A percentile compares a stretch with the other conserved stretches of the same genome.
phyloP scores from a whole-genome alignment of 2,797 vertebrate genomes.

The Halcyon leucocephala region DNA sequence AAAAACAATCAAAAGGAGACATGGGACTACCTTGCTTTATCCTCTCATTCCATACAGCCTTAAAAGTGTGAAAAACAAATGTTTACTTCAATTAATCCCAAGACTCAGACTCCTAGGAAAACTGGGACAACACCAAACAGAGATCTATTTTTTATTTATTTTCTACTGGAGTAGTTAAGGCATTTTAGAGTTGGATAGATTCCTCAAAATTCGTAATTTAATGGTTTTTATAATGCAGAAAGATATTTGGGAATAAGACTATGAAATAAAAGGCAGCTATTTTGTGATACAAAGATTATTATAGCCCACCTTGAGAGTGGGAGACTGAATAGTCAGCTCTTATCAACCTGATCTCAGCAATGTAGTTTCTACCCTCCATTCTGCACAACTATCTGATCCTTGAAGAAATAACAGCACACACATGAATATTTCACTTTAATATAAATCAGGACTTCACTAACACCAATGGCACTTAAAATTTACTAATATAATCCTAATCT shows the following conservation, averaged over 20 bases:
- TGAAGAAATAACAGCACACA: not conserved
- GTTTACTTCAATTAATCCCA: not conserved
- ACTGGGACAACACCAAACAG: not conserved
- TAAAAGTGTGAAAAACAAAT: not conserved
- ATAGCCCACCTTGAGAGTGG: accelerated
- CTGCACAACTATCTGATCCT: not conserved
- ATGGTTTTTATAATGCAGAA: not conserved
- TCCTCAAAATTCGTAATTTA: not conserved
- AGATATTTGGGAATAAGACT: not conserved
- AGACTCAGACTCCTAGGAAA: not conserved
- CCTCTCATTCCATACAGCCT: not conserved
- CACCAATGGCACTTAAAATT: not conserved
- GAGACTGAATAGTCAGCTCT: not conserved
- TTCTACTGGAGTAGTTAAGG: not conserved
- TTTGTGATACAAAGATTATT: not conserved
- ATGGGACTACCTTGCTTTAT: not conserved
- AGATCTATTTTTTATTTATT: not conserved
- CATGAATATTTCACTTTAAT: not conserved
- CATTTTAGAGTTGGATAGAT: not conserved
- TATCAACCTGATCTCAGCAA: not conserved
- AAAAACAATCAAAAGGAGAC: not conserved
- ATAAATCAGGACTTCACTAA: not conserved
- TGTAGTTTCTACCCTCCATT: not conserved
- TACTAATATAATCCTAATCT: not conserved
- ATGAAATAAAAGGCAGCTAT: not conserved